phyloP scores from a whole-genome alignment of 2,797 vertebrate species.

The Sciurus vulgaris region DNA sequence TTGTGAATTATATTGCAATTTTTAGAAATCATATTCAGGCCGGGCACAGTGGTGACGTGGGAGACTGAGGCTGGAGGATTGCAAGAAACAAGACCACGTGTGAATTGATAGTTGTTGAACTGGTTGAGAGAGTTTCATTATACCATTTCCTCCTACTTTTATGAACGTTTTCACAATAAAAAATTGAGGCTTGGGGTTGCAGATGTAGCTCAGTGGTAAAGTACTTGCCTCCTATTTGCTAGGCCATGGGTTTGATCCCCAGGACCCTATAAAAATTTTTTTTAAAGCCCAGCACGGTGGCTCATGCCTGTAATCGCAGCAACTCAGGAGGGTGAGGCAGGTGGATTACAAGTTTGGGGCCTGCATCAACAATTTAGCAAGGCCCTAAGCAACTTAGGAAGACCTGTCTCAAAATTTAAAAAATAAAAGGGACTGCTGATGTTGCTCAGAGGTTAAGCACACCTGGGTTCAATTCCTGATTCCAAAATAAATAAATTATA shows the following conservation, averaged over 20 bases:
- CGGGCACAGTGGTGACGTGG: too few relatives aligned
- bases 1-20: constrained; percentile 13
- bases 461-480: too few relatives aligned
- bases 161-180: constrained; percentile 19
- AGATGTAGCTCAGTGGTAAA: neutral
- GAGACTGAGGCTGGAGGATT: too few relatives aligned
- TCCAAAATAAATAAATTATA: neutral
- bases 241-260: neutral
- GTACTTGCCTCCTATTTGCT: neutral
- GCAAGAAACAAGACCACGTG: neutral
- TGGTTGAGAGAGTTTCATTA: neutral
- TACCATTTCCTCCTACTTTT: neutral
- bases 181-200: neutral
- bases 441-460: too few relatives aligned
- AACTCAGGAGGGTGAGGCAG: neutral
- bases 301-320: neutral
- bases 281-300: neutral
- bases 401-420: too few relatives aligned
- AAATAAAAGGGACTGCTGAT: too few relatives aligned
- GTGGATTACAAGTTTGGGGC: neutral
- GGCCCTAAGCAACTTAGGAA: too few relatives aligned
- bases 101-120: neutral
- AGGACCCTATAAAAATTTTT: neutral
- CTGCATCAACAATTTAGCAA: neutral
- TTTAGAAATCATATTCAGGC: neutral